Conservation (phyloP, 2,113 vertebrate species). For the Spea bombifrons region DNA sequence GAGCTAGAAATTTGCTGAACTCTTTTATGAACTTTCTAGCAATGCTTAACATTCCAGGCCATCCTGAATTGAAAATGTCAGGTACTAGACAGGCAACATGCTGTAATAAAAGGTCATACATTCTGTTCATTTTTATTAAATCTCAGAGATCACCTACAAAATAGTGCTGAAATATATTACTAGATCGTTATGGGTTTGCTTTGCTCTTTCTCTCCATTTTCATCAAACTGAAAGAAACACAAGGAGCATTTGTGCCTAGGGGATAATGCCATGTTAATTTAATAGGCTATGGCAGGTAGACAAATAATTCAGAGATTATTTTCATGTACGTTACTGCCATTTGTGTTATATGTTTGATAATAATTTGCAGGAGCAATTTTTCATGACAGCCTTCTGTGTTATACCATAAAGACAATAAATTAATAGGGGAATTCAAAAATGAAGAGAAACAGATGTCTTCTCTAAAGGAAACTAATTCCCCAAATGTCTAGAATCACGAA, state of each 20-base stretch:
- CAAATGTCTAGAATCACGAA: not conserved
- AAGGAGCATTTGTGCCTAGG: not conserved
- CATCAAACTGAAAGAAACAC: not conserved
- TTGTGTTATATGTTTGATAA: conserved; percentile 6
- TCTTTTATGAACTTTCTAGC: no score
- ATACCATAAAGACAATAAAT: conserved; percentile 25
- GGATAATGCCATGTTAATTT: conserved; percentile 7
- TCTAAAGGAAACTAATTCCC: not conserved
- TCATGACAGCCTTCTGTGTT: conserved; percentile 29
- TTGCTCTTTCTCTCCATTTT: conserved; percentile 11
- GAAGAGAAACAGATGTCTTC: conserved; percentile 31
- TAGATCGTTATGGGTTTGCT: not conserved
- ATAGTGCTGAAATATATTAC: not conserved
- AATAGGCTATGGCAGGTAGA: conserved; percentile 16
- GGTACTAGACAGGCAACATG: not conserved
- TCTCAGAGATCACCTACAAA: not conserved
- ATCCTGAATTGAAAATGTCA: not conserved
- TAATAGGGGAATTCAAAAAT: conserved; percentile 12
- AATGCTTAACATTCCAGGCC: no score
- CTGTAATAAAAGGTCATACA: not conserved
- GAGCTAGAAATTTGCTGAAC: no score
- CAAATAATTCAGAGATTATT: conserved; percentile 20
- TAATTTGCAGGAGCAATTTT: conserved; percentile 14
- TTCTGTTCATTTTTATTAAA: not conserved
- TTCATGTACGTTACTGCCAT: conserved; percentile 20